These are phyloP conservation scores for Chloroclysta siterata DNA, from an alignment of 2,888 invertebrate genomes.

Conservation along the genomic window DNA sequence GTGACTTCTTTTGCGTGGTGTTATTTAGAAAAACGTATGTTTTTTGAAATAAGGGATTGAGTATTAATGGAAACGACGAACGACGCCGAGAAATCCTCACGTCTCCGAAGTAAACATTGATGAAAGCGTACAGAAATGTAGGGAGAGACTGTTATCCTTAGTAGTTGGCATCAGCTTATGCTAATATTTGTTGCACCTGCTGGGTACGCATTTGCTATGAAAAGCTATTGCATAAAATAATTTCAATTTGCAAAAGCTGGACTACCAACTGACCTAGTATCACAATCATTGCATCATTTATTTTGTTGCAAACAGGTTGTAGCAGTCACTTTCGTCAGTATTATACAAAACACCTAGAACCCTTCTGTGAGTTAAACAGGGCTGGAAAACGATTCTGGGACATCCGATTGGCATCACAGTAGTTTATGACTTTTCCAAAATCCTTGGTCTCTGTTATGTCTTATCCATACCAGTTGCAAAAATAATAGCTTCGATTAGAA, in stretches of 20 bases:
- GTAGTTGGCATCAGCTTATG: not conserved
- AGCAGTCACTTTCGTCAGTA: conserved; percentile 19
- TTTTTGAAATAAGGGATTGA: too few species aligned
- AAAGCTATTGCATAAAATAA: conserved; percentile 11
- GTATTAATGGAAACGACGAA: too few species aligned
- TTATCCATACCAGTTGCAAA: too few species aligned
- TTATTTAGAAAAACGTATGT: not conserved
- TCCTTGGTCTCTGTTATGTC: too few species aligned
- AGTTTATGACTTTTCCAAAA: too few species aligned
- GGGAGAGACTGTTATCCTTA: too few species aligned
- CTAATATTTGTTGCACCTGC: not conserved
- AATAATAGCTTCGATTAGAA: too few species aligned
- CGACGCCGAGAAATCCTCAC: too few species aligned
- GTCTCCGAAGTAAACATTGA: too few species aligned
- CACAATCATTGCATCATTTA: conserved; percentile 17
- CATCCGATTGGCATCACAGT: not conserved
- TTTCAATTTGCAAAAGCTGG: conserved; percentile 17
- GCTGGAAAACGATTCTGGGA: conserved; percentile 4
- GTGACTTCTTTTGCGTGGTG: not conserved
- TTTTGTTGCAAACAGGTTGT: conserved; percentile 25
- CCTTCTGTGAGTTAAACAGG: conserved; percentile 7
- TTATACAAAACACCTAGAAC: conserved; percentile 8
- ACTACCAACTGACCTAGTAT: conserved; percentile 10
- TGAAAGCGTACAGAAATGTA: too few species aligned
- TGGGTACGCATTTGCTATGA: not conserved